Conservation (phyloP, 2,888 invertebrate genomes). For the Drosophila formosana region DNA sequence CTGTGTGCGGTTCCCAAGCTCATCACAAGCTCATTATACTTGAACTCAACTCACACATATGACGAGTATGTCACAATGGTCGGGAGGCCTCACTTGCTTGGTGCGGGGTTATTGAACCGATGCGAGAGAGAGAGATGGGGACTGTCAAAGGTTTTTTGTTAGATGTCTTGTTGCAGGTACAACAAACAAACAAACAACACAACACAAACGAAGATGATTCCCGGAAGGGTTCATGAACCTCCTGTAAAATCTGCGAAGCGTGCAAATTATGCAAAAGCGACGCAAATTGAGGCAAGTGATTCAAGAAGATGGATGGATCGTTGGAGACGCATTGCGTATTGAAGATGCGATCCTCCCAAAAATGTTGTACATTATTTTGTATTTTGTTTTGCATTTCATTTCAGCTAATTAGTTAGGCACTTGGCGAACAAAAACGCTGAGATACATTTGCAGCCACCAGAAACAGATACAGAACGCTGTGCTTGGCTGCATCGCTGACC, state of each 20-base stretch:
- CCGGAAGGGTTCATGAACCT: slow-evolving; percentile 57
- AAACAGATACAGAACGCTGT: background rate
- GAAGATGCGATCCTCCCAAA: slow-evolving; percentile 2
- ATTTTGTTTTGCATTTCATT: slow-evolving; percentile 4
- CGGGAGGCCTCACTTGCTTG: slow-evolving; percentile 2
- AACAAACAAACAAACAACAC: slow-evolving; percentile 22
- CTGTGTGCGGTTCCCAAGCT: slow-evolving; percentile 34
- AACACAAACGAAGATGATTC: slow-evolving; percentile 17
- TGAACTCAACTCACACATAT: background rate
- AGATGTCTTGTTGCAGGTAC: slow-evolving; percentile 42
- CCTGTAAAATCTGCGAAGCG: slow-evolving; percentile 63
- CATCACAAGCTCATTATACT: slow-evolving; percentile 53
- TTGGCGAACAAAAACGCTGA: slow-evolving; percentile 33
- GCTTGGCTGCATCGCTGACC: slow-evolving; percentile 49
- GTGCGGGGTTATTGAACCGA: slow-evolving; percentile 49
- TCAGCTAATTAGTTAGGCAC: slow-evolving; percentile 51
- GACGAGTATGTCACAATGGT: slow-evolving; percentile 38
- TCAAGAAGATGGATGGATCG: slow-evolving; percentile 50
- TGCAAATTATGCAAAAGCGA: slow-evolving; percentile 69
- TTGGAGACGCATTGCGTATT: slow-evolving; percentile 19
- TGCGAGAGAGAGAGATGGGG: slow-evolving; percentile 10
- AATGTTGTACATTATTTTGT: background rate
- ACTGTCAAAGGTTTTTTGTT: slow-evolving; percentile 56
- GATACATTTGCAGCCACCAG: slow-evolving; percentile 2
- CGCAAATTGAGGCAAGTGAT: slow-evolving; percentile 53